Conservation (phyloP, 2,888 invertebrate species). For the Heliothis peltigera region DNA sequence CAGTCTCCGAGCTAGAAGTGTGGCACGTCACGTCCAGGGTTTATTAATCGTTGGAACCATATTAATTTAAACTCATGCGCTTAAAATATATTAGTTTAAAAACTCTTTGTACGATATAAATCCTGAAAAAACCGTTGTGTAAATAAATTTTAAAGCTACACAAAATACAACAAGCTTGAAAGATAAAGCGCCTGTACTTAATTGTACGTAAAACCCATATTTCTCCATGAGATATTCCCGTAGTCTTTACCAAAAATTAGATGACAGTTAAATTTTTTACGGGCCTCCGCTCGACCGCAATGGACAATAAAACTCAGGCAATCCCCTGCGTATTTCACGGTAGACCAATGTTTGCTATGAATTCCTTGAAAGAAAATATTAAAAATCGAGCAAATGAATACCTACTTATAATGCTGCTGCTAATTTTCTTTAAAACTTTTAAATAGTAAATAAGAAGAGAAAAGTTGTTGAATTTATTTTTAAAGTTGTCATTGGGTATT, state of each 20-base stretch:
- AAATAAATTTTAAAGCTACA: constrained; percentile 18
- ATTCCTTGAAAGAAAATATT: constrained; percentile 65
- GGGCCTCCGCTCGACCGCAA: constrained; percentile 58
- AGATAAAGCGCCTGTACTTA: constrained; percentile 50
- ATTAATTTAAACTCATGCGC: background rate
- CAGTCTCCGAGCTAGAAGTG: too few relatives aligned
- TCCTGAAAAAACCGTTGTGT: constrained; percentile 19
- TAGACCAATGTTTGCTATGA: constrained; percentile 66
- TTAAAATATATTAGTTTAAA: constrained; percentile 7
- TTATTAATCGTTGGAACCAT: background rate
- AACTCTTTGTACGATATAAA: constrained; percentile 44
- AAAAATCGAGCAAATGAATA: constrained; percentile 58
- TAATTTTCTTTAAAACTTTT: constrained; percentile 9
- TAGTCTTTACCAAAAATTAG: constrained; percentile 61
- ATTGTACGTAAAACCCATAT: constrained; percentile 48
- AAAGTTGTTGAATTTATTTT: background rate
- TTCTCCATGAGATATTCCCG: constrained; percentile 49
- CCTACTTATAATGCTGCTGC: too few relatives aligned
- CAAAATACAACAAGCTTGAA: constrained; percentile 38
- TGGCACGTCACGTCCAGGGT: too few relatives aligned
- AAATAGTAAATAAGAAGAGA: background rate
- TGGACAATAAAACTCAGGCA: constrained; percentile 66
- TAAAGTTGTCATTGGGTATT: background rate
- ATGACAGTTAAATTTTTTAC: constrained; percentile 63
- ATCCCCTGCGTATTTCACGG: constrained; percentile 64